Evolutionary conservation across 92 coral and sea anemone species (phyloP).

Genomic region (Zoanthus sansibaricus): DNA sequence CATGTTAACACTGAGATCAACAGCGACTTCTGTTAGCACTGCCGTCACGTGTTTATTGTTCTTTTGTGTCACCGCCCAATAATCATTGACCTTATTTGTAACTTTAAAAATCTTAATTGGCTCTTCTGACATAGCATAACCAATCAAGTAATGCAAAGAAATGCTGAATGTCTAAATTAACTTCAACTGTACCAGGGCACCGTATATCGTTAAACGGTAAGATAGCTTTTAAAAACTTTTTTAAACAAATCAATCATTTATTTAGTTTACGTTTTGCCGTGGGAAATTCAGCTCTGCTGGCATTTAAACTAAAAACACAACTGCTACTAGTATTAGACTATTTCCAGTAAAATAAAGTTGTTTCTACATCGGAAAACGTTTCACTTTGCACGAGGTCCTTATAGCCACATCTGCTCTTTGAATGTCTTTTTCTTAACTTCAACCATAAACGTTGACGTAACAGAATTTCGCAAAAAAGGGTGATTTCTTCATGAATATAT

Average conservation of each 20-base stretch:
- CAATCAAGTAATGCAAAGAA: slow-evolving; percentile 23
- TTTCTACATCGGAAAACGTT: neutral
- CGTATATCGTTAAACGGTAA: too few species aligned
- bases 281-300: slow-evolving; percentile 23
- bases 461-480: neutral
- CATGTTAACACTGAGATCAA: slow-evolving; percentile 36
- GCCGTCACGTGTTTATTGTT: slow-evolving; percentile 45
- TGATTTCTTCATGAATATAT: slow-evolving; percentile 5
- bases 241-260: slow-evolving; percentile 22
- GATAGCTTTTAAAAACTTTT: neutral
- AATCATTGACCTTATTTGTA: slow-evolving; percentile 30
- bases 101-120: neutral
- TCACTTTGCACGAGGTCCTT: neutral
- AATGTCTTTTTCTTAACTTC: neutral
- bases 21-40: slow-evolving; percentile 29
- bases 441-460: neutral
- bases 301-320: neutral
- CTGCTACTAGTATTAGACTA: neutral
- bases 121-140: neutral
- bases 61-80: slow-evolving; percentile 45
- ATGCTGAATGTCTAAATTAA: neutral
- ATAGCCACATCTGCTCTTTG: slow-evolving; percentile 3
- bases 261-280: neutral
- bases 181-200: neutral
- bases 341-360: neutral